Base-by-base conservation (phyloP, 2,113 vertebrate genomes). In the Alligator sinensis region DNA sequence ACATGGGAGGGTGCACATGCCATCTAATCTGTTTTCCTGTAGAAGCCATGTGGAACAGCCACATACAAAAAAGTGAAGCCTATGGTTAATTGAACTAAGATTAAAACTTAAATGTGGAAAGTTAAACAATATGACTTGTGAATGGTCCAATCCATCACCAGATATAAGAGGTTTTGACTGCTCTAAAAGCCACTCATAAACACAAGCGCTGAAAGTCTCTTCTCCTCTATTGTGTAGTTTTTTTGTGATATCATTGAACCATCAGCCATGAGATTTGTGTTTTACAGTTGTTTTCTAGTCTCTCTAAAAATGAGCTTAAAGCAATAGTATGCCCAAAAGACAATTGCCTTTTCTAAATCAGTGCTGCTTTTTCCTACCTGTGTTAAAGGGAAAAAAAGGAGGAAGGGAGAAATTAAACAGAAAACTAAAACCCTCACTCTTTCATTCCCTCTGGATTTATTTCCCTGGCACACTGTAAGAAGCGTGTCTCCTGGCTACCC, bases 21-120 rank as follows among this genome's bases (percentile, higher is more conserved):
- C 86, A 78, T 88, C 66, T 10, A 3, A 80, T 66, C 16, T n/a
- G 61, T 94, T 93, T 98, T 98, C 97, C 97, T 96, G 91, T 81
- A 77, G 91, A 92, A 91, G 24, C 78, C n/a, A 38, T 88, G 91
- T 90, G 97, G 96, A 95, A 87, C 81, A 94, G 81, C 58, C 82
- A 96, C 92, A 96, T 96, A 89, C 94, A 92, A 97, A 7, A 95
- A 96, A 93, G 59, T 89, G 91, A 86, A 83, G 79, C 6, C 79
- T 4, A 16, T 12, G 89, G 82, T 17, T 82, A 91, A 94, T 84
- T 27, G 80, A 93, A 92, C 95, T 92, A 90, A 82, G 72, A 87
- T 24, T 72, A 90, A 79, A 97, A 90, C 89, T 94, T 88, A 90
- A 90, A 86, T 80, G 86, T 80, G 80, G 85, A 96, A 88, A 87